phyloP scores from a whole-genome alignment of 64 coral and sea anemone species.

The Montipora capricornis region DNA sequence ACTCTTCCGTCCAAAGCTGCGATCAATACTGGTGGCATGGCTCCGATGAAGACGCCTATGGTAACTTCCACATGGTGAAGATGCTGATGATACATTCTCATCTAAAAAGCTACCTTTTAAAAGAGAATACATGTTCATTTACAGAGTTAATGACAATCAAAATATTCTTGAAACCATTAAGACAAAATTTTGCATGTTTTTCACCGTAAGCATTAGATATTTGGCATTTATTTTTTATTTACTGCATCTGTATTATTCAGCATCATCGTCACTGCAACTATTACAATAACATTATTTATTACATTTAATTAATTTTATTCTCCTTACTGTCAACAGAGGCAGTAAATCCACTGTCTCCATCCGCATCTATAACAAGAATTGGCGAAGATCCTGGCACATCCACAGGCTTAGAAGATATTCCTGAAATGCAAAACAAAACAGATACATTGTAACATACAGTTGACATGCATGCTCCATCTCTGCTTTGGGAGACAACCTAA shows the following conservation, averaged over 20 bases:
- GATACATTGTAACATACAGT: neutral
- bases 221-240: too few relatives aligned
- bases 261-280: too few relatives aligned
- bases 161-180: too few relatives aligned
- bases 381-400: constrained; percentile 82
- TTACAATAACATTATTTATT: too few relatives aligned
- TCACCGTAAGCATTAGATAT: too few relatives aligned
- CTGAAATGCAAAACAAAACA: neutral
- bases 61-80: constrained; percentile 90
- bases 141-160: too few relatives aligned
- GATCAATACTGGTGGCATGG: constrained; percentile 92
- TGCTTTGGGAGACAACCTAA: too few relatives aligned
- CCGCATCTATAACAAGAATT: constrained; percentile 66
- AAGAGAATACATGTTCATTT: neutral
- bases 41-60: constrained; percentile 86
- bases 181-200: too few relatives aligned
- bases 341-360: constrained; percentile 88
- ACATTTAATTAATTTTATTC: too few relatives aligned
- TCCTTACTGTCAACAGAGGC: constrained; percentile 82
- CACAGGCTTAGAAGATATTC: constrained; percentile 69
- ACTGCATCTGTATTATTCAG: too few relatives aligned
- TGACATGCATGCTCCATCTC: too few relatives aligned
- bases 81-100: constrained; percentile 58
- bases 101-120: constrained; percentile 37
- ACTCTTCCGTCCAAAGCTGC: constrained; percentile 74